These are phyloP conservation scores for Galagoides demidoff DNA, from an alignment of 2,797 vertebrate species.

Conservation along the genomic window DNA sequence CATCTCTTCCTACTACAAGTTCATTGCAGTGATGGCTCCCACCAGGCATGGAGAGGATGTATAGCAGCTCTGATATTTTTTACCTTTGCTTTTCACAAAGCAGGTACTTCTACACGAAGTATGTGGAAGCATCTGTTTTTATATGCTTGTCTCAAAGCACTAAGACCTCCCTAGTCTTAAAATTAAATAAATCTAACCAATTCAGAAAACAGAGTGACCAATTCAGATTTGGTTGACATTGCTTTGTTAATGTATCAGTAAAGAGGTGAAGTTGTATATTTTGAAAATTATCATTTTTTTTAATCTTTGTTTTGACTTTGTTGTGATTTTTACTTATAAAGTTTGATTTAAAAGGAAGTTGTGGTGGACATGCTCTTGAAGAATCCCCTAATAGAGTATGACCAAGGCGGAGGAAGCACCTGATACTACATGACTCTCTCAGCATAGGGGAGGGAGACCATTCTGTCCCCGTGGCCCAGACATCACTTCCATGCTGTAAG, in stretches of 20 bases:
- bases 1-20: neutral
- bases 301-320: conserved; percentile 6
- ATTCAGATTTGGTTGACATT: neutral
- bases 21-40: neutral
- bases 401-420: neutral
- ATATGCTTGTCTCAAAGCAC: neutral
- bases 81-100: neutral
- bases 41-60: neutral
- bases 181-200: neutral
- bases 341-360: neutral
- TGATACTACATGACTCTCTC: neutral
- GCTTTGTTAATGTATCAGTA: neutral
- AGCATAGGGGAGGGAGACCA: neutral
- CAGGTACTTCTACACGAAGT: neutral
- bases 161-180: neutral
- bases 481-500: neutral
- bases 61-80: neutral
- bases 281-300: neutral
- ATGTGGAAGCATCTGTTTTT: neutral
- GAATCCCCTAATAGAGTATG: neutral
- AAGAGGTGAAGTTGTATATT: neutral
- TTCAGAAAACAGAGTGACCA: neutral
- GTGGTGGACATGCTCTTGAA: neutral
- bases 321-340: neutral
- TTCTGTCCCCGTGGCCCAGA: neutral